phyloP scores from a whole-genome alignment of 2,797 vertebrate species.

The Pampus argenteus region DNA sequence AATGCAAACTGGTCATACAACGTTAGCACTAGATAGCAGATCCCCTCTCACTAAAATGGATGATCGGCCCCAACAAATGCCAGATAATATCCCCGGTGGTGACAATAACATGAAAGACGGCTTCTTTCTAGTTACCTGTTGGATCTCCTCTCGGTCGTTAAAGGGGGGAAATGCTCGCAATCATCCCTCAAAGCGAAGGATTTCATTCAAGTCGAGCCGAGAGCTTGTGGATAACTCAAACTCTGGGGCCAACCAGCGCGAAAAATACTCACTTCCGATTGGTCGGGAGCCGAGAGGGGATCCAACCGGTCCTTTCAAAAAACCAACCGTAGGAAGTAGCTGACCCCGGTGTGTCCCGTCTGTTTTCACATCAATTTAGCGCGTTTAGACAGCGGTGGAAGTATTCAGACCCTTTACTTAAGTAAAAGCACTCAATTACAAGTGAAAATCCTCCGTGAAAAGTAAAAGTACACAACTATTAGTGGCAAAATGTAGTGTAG shows the following conservation, averaged over 20 bases:
- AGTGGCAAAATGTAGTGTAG: neutral
- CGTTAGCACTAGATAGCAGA: slow-evolving; percentile 65
- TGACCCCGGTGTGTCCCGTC: slow-evolving; percentile 43
- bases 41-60: slow-evolving; percentile 74
- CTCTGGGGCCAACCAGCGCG: slow-evolving; percentile 92
- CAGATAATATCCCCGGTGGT: neutral
- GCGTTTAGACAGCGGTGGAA: neutral
- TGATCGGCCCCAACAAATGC: slow-evolving; percentile 61
- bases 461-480: neutral
- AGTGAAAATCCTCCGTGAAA: too few relatives aligned
- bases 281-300: slow-evolving; percentile 84
- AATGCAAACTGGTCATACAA: slow-evolving; percentile 29
- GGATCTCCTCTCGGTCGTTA: slow-evolving; percentile 58
- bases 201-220: slow-evolving; percentile 81
- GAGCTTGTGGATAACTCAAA: slow-evolving; percentile 87
- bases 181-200: slow-evolving; percentile 68
- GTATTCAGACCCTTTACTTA: too few relatives aligned
- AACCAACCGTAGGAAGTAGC: slow-evolving; percentile 69
- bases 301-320: slow-evolving; percentile 93
- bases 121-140: slow-evolving; percentile 64
- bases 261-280: slow-evolving; percentile 95
- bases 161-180: slow-evolving; percentile 72
- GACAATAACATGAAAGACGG: slow-evolving; percentile 30
- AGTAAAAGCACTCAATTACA: too few relatives aligned
- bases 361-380: neutral